Base-by-base conservation (phyloP, 2,888 invertebrate genomes). In the Ditylenchus weischeri region DNA sequence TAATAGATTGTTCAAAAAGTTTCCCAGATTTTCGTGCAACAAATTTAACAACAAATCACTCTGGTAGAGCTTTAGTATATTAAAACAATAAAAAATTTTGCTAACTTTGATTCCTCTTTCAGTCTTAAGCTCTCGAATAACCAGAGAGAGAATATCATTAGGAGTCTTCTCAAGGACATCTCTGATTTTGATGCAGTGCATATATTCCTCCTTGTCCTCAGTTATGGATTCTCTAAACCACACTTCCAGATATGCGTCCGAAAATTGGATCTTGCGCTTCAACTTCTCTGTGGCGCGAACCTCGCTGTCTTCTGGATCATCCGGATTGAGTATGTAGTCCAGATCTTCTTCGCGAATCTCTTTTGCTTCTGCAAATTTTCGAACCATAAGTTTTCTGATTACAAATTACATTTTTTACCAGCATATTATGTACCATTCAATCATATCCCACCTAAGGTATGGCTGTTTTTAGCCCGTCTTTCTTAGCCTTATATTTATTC, bases 301-400 rank as follows among this genome's bases (percentile, higher is more conserved):
- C 19, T 73, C 71, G 19, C 64, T 62, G 15, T 76, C 74, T 21
- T 38, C 61, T 23, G 73, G 70, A 18, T 67, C 49, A 23, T 69
- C 69, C 19, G 70, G 63, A 43, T 62, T 66, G 49, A 57, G 50
- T 60, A 59, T 36, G 51, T 65, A 63, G 29, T 72, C 72, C 38
- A 72, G 19, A 59, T 72, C 72, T 18, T 60, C 62, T 70, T 72
- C 72, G 64, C 67, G 54, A 7, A 72, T 61, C 61, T 72, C 72
- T 19, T 47, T 43, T 19, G 47, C 23, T 47, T 62, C 62, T 62
- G 62, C n/a, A 54, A 54, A 13, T 43, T 43, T 54, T 54, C 11
- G n/a, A 54, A 11, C 2, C 7, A 54, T 54, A 15, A 21, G 2
- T 7, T 23, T 18, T 54, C 8, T 23, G 54, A 13, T 54, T 23